These are phyloP conservation scores for Enteromius fasciolatus DNA, from an alignment of 2,797 vertebrate species.

Conservation along the genomic window DNA sequence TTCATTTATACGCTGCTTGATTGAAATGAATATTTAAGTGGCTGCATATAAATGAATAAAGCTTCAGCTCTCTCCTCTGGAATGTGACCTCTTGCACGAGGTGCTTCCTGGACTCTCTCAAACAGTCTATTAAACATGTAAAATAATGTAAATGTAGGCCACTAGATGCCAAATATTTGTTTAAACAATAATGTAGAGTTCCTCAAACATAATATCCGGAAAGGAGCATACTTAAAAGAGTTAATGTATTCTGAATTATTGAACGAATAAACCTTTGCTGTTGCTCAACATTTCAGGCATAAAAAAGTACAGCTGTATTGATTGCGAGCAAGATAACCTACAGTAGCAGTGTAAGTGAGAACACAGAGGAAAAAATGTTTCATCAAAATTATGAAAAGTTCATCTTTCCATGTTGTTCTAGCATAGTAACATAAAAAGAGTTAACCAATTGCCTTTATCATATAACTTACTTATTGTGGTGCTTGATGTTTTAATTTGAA, in stretches of 20 bases:
- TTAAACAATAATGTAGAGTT: slow-evolving; percentile 11
- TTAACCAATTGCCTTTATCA: background rate
- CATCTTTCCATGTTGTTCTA: background rate
- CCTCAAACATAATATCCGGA: slow-evolving; percentile 20
- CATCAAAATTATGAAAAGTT: slow-evolving; percentile 32
- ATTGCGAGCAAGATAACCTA: background rate
- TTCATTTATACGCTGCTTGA: slow-evolving; percentile 59
- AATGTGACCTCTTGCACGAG: slow-evolving; percentile 41
- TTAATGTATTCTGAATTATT: slow-evolving; percentile 25
- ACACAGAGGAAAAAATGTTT: background rate
- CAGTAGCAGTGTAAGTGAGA: slow-evolving; percentile 2
- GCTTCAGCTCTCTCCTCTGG: slow-evolving; percentile 46
- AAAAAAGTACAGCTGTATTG: slow-evolving; percentile 3
- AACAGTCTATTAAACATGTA: slow-evolving; percentile 45
- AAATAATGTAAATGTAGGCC: slow-evolving; percentile 11
- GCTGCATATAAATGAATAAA: slow-evolving; percentile 59
- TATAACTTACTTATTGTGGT: background rate
- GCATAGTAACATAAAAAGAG: background rate
- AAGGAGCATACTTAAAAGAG: slow-evolving; percentile 3
- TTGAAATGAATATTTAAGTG: slow-evolving; percentile 62
- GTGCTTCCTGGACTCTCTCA: slow-evolving; percentile 28
- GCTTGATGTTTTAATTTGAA: slow-evolving; percentile 24
- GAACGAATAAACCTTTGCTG: slow-evolving; percentile 13
- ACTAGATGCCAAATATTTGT: slow-evolving; percentile 40
- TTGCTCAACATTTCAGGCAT: slow-evolving; percentile 10